Evolutionary conservation across 53 echinoderm and acorn worm species (phyloP).

Genomic region (Holothuria leucospilota): DNA sequence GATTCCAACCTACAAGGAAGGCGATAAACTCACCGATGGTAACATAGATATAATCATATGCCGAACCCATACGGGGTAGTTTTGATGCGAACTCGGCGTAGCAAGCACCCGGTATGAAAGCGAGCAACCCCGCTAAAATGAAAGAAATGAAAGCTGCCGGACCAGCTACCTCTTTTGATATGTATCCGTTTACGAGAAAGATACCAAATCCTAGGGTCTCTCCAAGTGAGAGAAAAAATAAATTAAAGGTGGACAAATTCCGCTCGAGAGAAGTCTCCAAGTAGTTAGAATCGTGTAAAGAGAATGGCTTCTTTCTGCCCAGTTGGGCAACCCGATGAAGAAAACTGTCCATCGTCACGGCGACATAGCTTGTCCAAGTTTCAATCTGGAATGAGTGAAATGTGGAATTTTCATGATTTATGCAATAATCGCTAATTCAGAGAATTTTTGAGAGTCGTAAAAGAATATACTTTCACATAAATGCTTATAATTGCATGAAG

Average conservation of each 20-base stretch:
- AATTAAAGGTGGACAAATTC: slow-evolving; percentile 23
- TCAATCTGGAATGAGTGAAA: no score
- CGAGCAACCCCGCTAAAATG: slow-evolving; percentile 24
- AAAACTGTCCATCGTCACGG: background rate
- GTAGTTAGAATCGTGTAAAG: background rate
- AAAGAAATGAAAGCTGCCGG: slow-evolving; percentile 14
- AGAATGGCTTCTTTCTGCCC: slow-evolving; percentile 10
- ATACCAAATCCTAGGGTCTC: slow-evolving; percentile 31
- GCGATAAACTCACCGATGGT: slow-evolving; percentile 79
- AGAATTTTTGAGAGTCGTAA: no score
- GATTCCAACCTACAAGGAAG: slow-evolving; percentile 85
- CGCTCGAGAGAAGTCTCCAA: slow-evolving; percentile 20
- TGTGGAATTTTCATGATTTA: no score
- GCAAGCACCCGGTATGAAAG: slow-evolving; percentile 43
- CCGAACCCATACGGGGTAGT: slow-evolving; percentile 78
- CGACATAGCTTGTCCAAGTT: no score
- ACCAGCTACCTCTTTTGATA: slow-evolving; percentile 35
- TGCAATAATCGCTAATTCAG: no score
- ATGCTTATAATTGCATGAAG: no score
- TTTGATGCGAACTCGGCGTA: slow-evolving; percentile 85
- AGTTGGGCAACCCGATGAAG: background rate
- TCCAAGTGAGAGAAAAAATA: slow-evolving; percentile 28
- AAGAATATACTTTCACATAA: no score
- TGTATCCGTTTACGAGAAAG: slow-evolving; percentile 38
- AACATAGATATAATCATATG: slow-evolving; percentile 80